Evolutionary conservation across 2,797 vertebrate species (phyloP).

Genomic region (Cirrhinus mrigala): DNA sequence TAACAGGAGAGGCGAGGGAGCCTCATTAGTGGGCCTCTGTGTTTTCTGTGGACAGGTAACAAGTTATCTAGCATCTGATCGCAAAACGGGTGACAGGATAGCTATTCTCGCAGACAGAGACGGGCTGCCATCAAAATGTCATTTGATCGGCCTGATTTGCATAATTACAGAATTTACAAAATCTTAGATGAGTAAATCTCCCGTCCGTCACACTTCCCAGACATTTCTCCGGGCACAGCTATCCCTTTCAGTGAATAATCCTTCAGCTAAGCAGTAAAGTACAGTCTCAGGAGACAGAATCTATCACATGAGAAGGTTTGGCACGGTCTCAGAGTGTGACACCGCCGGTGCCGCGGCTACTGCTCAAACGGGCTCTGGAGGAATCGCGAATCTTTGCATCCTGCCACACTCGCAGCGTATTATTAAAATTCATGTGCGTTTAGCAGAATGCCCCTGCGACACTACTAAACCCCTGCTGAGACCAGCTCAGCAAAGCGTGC

Average conservation of each 20-base stretch:
- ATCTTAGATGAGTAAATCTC: conserved; percentile 18
- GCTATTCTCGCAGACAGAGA: conserved; percentile 11
- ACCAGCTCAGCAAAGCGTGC: conserved; percentile 46
- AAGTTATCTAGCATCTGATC: conserved; percentile 21
- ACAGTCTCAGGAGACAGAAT: conserved; percentile 34
- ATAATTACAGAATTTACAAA: conserved; percentile 34
- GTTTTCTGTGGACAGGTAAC: conserved; percentile 54
- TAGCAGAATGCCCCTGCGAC: conserved; percentile 6
- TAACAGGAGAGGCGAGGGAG: conserved; percentile 82
- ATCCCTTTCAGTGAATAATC: conserved; percentile 30
- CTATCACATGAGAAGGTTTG: conserved; percentile 41
- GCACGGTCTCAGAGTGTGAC: conserved; percentile 13
- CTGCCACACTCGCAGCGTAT: conserved; percentile 33
- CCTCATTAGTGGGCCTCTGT: conserved; percentile 60
- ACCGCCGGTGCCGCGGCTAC: conserved; percentile 15
- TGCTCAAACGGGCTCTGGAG: conserved; percentile 36
- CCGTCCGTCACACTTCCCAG: conserved; percentile 24
- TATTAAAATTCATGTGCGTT: conserved; percentile 62
- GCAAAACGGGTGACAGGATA: not conserved
- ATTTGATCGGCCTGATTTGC: conserved; percentile 33
- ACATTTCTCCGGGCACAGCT: conserved; percentile 10
- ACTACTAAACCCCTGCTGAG: conserved; percentile 56
- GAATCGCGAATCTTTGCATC: conserved; percentile 32
- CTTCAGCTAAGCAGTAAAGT: conserved; percentile 32
- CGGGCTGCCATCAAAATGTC: conserved; percentile 13